Base-by-base conservation (phyloP, 1,140 invertebrate species). In the Drosophila elegans region DNA sequence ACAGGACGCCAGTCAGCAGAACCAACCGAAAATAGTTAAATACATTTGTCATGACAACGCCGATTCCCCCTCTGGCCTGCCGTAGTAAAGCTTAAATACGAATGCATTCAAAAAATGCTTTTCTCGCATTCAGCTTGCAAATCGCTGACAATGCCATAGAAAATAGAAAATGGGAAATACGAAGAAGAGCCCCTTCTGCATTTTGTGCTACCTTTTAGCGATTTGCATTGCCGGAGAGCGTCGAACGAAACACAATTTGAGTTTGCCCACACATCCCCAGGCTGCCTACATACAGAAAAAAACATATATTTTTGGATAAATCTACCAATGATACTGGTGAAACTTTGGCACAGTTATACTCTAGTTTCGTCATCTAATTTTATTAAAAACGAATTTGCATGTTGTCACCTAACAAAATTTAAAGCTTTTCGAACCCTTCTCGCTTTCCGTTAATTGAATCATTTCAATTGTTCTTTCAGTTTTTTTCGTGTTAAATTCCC, bases 11-110 rank as follows among this genome's bases (percentile, higher is more conserved):
- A 51, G 66, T 63, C 53, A 63, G 68, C 61, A 67, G 73, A 76
- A 73, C 67, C 64, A 76, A 83, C 66, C 82, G 64, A 86, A 86
- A 86, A 86, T 79, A 80, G 80, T 88, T 88, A 89, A 88, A 83
- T 89, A 88, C 83, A 88, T 89, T 88, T 88, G 83, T 88, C 83
- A 89, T 89, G 84, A 89, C 83, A 86, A 86, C 80, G 62, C 59
- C 36, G 48, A 45, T 54, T 48, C 38, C 44, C 45, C 6, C 16
- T n/a, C 1, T 3, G 6, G 13, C 34, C 34, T 9, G 39, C 39
- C 21, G 38, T 54, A 34, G 21, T 38, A 62, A 53, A 67, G 64
- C 49, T 74, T 73, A 74, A 74, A 74, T 62, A 53, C 49, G 57
- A 77, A 77, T 77, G 84, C 83, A 86, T 86, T 78, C 78, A 85